Percentiles rank a stretch among this genome's conserved stretches.
Conservation (phyloP, 1,140 invertebrate genomes). For the Helicorthomorpha holstii region DNA sequence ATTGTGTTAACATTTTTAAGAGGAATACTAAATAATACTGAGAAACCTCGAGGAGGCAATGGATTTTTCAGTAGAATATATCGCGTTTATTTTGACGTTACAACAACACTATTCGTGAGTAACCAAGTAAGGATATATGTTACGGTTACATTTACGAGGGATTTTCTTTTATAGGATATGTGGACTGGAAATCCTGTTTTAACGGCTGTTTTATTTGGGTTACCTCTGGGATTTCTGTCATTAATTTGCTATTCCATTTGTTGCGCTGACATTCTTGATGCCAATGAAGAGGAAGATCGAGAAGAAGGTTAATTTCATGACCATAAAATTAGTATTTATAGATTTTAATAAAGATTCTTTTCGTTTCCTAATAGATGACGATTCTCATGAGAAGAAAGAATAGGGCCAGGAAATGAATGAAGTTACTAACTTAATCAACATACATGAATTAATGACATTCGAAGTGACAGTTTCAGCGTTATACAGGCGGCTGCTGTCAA, state of each 20-base stretch:
- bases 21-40: conserved; percentile 18
- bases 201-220: conserved; percentile 62
- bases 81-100: conserved; percentile 50
- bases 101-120: conserved; percentile 36
- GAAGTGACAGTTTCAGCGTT: too few relatives aligned
- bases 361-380: too few relatives aligned
- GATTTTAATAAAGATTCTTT: too few relatives aligned
- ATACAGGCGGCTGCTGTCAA: too few relatives aligned
- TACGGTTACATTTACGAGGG: not conserved
- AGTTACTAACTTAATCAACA: too few relatives aligned
- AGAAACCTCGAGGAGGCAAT: conserved; percentile 63
- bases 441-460: too few relatives aligned
- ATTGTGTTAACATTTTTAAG: conserved; percentile 38
- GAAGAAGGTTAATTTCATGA: conserved; percentile 12
- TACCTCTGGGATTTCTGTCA: conserved; percentile 77
- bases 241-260: conserved; percentile 86
- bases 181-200: conserved; percentile 80
- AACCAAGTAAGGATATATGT: not conserved
- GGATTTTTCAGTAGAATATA: conserved; percentile 48
- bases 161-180: conserved; percentile 40
- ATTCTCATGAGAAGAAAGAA: too few relatives aligned
- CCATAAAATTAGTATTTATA: not conserved
- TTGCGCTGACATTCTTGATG: conserved; percentile 82
- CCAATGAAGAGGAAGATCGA: conserved; percentile 61
- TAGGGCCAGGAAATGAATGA: too few relatives aligned